A percentile compares a stretch with the other conserved stretches of the same genome.
Conservation (phyloP, 2,888 invertebrate species). For the Xanthia togata region DNA sequence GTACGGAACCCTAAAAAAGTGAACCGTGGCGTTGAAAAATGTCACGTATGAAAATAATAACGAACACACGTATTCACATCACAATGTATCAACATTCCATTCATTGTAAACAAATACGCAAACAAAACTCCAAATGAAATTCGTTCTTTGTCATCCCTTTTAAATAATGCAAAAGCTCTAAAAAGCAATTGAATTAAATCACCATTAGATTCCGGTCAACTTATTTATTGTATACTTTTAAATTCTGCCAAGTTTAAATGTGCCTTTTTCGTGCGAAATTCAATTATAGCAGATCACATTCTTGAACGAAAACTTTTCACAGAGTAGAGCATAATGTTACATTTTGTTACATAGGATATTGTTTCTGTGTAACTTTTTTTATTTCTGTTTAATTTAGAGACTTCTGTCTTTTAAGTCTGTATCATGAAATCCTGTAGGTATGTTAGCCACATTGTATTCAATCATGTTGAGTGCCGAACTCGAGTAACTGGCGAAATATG, state of each 20-base stretch:
- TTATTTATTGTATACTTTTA: slow-evolving; percentile 56
- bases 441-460: not conserved
- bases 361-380: slow-evolving; percentile 29
- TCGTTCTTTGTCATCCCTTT: slow-evolving; percentile 35
- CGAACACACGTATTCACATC: slow-evolving; percentile 30
- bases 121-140: slow-evolving; percentile 16
- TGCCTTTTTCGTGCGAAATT: slow-evolving; percentile 49
- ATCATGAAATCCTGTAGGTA: too few species aligned
- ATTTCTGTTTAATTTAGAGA: slow-evolving; percentile 13
- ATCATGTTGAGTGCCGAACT: too few species aligned
- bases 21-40: not conserved
- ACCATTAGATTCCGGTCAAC: slow-evolving; percentile 43
- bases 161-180: slow-evolving; percentile 40
- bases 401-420: not conserved
- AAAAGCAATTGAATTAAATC: slow-evolving; percentile 60
- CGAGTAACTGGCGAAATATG: too few species aligned
- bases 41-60: slow-evolving; percentile 28
- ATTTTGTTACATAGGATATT: slow-evolving; percentile 29
- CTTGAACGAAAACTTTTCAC: slow-evolving; percentile 48
- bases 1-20: not conserved
- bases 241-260: slow-evolving; percentile 50
- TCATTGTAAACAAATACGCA: slow-evolving; percentile 4
- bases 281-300: slow-evolving; percentile 53
- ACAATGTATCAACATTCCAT: slow-evolving; percentile 16
- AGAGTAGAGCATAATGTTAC: slow-evolving; percentile 5